Percentiles rank a stretch among this genome's conserved stretches.
These are phyloP conservation scores for Epinotia brunnichana DNA, from an alignment of 2,888 invertebrate species.

Conservation along the genomic window DNA sequence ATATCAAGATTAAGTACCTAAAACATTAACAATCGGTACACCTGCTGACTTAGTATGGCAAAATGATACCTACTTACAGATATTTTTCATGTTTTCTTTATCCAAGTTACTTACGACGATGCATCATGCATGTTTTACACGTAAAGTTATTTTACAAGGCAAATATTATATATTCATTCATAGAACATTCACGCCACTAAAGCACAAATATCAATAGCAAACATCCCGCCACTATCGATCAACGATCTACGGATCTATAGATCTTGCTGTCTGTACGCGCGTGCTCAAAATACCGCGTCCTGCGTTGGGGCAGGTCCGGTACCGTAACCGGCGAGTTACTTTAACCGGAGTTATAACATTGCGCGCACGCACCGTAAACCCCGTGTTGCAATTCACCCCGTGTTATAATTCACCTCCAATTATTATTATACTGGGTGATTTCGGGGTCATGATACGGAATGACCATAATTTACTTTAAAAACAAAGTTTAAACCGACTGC, in stretches of 20 bases:
- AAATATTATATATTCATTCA: not conserved
- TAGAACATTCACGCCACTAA: no score
- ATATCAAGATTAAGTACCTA: no score
- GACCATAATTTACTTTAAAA: no score
- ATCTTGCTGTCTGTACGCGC: constrained; percentile 60
- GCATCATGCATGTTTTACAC: no score
- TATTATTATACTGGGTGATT: no score
- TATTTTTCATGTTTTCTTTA: not conserved
- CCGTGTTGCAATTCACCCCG: not conserved
- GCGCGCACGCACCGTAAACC: not conserved
- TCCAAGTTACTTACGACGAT: not conserved
- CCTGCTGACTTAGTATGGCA: no score
- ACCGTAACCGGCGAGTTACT: constrained; percentile 44
- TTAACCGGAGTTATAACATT: constrained; percentile 33
- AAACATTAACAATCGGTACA: no score
- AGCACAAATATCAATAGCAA: not conserved
- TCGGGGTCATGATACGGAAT: no score
- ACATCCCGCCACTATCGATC: not conserved
- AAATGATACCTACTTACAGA: not conserved
- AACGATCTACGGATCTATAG: constrained; percentile 39
- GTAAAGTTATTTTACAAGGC: not conserved
- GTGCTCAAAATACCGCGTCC: constrained; percentile 72
- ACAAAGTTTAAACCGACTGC: no score
- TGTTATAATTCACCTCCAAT: no score
- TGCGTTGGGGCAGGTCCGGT: constrained; percentile 52